Evolutionary conservation across 2,888 invertebrate genomes (phyloP).

Genomic region (Caenorhabditis sp.): DNA sequence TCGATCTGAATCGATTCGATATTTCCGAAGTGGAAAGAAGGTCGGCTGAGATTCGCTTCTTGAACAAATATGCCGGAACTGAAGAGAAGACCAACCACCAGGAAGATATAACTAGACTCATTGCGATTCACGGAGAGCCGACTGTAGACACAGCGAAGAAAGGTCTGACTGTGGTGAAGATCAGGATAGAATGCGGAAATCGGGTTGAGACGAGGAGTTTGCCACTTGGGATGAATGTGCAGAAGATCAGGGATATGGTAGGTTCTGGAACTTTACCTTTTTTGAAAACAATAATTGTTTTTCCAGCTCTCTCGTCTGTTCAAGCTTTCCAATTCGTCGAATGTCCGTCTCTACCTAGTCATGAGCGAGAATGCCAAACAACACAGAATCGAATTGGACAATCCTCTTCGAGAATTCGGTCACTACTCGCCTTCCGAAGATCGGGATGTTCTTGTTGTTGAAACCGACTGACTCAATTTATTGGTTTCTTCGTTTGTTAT

Average conservation of each 20-base stretch:
- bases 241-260: slow-evolving; percentile 68
- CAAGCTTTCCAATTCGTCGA: slow-evolving; percentile 32
- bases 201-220: slow-evolving; percentile 49
- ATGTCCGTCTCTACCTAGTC: slow-evolving; percentile 51
- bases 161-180: slow-evolving; percentile 58
- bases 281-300: slow-evolving; percentile 8
- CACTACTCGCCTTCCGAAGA: slow-evolving; percentile 70
- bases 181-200: slow-evolving; percentile 56
- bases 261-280: background rate
- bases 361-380: slow-evolving; percentile 57
- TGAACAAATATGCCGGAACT: slow-evolving; percentile 69
- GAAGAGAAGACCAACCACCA: slow-evolving; percentile 46
- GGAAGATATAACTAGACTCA: slow-evolving; percentile 65
- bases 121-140: slow-evolving; percentile 64
- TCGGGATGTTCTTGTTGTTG: slow-evolving; percentile 61
- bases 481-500: no score
- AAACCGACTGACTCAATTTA: slow-evolving; percentile 54
- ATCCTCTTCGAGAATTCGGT: slow-evolving; percentile 64
- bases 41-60: slow-evolving; percentile 72
- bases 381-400: slow-evolving; percentile 67
- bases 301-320: slow-evolving; percentile 66
- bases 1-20: slow-evolving; percentile 73
- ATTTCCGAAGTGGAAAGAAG: slow-evolving; percentile 70
- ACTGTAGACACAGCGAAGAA: slow-evolving; percentile 57
- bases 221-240: slow-evolving; percentile 62